A percentile compares a stretch with the other conserved stretches of the same genome.
Evolutionary conservation across 2,113 vertebrate genomes (phyloP).

Genomic region (Cervus canadensis): DNA sequence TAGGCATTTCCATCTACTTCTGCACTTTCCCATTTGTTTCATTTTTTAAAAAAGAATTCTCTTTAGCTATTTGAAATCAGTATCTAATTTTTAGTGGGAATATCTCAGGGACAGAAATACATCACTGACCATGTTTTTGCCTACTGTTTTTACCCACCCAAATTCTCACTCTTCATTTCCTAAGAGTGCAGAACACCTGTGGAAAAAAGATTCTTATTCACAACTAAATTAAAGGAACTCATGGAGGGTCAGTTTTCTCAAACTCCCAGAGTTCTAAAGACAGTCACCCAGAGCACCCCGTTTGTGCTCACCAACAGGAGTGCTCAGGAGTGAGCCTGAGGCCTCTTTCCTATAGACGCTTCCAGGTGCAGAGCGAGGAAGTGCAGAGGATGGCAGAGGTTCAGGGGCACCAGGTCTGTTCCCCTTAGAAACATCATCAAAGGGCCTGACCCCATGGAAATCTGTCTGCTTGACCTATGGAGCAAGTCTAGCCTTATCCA

Average conservation of each 20-base stretch:
- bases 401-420: rapidly evolving
- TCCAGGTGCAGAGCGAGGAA: background rate
- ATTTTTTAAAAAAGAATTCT: background rate
- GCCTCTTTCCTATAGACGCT: background rate
- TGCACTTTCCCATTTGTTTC: background rate
- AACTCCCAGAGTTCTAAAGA: background rate
- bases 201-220: background rate
- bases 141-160: background rate
- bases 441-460: background rate
- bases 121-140: background rate
- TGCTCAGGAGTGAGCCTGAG: background rate
- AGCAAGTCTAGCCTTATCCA: background rate
- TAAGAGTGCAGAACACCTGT: background rate
- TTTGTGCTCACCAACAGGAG: background rate
- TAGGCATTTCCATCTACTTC: background rate
- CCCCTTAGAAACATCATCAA: background rate
- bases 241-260: background rate
- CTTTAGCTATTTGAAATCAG: background rate
- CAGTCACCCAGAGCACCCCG: background rate
- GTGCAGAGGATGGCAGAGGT: background rate
- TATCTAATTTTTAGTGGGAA: background rate
- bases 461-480: background rate
- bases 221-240: background rate
- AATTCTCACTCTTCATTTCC: background rate
- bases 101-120: background rate